These are phyloP conservation scores for Alaudala cheleensis DNA, from an alignment of 2,113 vertebrate genomes.

Conservation along the genomic window DNA sequence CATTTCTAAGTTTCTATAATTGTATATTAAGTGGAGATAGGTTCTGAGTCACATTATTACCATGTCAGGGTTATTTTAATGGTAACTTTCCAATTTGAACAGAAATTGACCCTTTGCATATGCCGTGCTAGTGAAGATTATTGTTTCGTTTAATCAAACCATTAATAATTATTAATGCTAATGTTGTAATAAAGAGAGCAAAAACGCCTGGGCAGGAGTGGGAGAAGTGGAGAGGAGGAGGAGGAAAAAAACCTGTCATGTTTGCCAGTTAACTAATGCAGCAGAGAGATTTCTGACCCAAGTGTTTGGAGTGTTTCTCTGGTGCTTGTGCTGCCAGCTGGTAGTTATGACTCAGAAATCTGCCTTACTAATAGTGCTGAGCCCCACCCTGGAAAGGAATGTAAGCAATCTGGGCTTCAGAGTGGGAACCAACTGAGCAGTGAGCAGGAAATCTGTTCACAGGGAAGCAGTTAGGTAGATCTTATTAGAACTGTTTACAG, in stretches of 20 bases:
- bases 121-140: not conserved
- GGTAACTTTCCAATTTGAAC: not conserved
- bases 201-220: not conserved
- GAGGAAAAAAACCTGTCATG: not conserved
- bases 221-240: not conserved
- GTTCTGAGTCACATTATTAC: not conserved
- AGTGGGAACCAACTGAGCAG: not conserved
- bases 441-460: not conserved
- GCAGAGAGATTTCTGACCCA: not conserved
- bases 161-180: not conserved
- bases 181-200: not conserved
- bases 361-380: not conserved
- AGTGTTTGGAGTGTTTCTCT: not conserved
- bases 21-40: not conserved
- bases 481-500: not conserved
- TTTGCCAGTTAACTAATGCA: not conserved
- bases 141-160: not conserved
- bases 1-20: not conserved
- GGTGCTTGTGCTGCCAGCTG: not conserved
- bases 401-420: not conserved
- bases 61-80: not conserved
- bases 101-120: not conserved
- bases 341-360: conserved; percentile 22
- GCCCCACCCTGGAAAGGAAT: conserved; percentile 48
- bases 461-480: not conserved